Evolutionary conservation across 2,797 vertebrate genomes (phyloP).

Genomic region (Spinus olivaceus): DNA sequence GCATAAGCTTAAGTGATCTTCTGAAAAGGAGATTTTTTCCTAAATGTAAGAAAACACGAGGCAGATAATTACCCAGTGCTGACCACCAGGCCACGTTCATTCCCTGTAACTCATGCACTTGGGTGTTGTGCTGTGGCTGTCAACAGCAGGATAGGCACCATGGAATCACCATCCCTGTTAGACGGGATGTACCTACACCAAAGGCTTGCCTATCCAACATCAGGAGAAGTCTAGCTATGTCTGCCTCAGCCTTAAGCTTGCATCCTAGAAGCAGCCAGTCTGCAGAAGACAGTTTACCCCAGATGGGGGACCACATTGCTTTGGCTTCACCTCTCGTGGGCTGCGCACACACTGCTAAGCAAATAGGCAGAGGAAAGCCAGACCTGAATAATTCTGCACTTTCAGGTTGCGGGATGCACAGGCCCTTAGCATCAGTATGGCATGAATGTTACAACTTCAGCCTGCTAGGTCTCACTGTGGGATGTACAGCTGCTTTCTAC

Average conservation of each 20-base stretch:
- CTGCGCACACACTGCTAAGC: rapidly evolving
- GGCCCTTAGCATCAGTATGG: neutral
- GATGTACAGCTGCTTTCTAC: neutral
- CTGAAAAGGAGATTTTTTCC: neutral
- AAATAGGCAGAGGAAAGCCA: neutral
- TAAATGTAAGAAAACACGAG: neutral
- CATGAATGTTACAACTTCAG: neutral
- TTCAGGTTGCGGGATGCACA: neutral
- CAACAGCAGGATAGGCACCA: rapidly evolving
- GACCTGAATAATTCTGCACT: neutral
- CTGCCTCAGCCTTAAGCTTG: neutral
- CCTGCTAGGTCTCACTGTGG: neutral
- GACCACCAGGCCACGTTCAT: neutral
- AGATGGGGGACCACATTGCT: neutral
- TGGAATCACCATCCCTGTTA: neutral
- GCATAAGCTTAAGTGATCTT: neutral
- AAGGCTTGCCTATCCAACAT: neutral
- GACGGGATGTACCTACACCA: neutral
- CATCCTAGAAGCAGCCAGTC: neutral
- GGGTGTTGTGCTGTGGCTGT: neutral
- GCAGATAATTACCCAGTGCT: neutral
- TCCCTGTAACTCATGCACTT: neutral
- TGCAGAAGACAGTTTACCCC: neutral
- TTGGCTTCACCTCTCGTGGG: neutral
- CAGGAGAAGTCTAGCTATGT: neutral